Evolutionary conservation across 1,140 invertebrate species (phyloP).

Genomic region (Diuraphis noxia): DNA sequence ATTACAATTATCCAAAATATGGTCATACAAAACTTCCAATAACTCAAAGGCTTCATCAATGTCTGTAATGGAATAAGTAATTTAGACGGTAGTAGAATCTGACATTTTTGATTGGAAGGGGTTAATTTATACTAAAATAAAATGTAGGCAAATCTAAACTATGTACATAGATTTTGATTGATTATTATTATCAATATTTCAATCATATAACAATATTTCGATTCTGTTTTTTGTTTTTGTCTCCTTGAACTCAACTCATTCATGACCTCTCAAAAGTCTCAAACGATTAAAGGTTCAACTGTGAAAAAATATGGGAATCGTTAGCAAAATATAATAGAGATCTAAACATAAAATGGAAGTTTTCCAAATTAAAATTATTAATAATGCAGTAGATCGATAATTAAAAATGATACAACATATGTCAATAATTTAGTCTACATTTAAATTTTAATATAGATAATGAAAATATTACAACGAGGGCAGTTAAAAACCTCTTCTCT

Average conservation of each 20-base stretch:
- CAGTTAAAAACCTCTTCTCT: too few relatives aligned
- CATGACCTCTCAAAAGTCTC: fast-evolving
- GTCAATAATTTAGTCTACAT: not conserved
- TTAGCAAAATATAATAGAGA: not conserved
- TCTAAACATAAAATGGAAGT: not conserved
- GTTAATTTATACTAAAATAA: not conserved
- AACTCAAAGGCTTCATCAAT: not conserved
- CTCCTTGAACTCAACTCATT: not conserved
- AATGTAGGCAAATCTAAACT: not conserved
- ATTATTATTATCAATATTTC: not conserved
- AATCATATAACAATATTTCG: too few relatives aligned
- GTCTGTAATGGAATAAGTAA: not conserved
- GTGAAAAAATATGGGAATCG: too few relatives aligned
- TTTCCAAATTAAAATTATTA: not conserved
- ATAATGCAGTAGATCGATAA: not conserved
- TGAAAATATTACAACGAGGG: not conserved
- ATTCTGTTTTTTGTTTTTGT: not conserved
- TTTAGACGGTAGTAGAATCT: not conserved
- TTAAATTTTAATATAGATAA: not conserved
- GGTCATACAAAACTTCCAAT: not conserved
- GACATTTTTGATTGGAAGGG: not conserved
- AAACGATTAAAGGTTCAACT: not conserved
- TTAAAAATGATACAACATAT: not conserved
- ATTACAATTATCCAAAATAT: slow-evolving; percentile 34
- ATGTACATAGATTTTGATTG: too few relatives aligned